Evolutionary conservation across 2,888 invertebrate species (phyloP).

Genomic region (Hypomecis atomaria): DNA sequence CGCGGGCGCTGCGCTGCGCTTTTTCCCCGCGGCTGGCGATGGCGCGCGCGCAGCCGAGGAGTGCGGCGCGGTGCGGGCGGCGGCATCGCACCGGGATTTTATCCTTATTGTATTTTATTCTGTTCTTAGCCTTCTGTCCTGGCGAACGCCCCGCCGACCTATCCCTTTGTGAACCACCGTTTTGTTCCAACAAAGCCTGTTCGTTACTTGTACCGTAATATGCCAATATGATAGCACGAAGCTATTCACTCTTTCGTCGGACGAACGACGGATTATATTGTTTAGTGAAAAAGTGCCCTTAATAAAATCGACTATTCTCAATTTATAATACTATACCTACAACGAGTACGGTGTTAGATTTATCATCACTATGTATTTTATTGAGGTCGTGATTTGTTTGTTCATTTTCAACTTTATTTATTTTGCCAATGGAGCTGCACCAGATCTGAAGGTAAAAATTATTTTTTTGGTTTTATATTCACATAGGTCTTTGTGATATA

Average conservation of each 20-base stretch:
- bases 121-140: conserved; percentile 71
- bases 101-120: conserved; percentile 79
- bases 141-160: conserved; percentile 65
- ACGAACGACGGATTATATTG: conserved; percentile 62
- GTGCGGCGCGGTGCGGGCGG: conserved; percentile 51
- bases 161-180: conserved; percentile 53
- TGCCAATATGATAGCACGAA: conserved; percentile 72
- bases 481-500: neutral
- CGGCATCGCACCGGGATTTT: conserved; percentile 62
- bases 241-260: conserved; percentile 53
- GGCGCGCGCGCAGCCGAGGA: conserved; percentile 45
- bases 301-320: conserved; percentile 46
- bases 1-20: conserved; percentile 30
- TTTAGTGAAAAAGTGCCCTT: conserved; percentile 66
- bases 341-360: conserved; percentile 21
- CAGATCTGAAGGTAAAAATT: conserved; percentile 72
- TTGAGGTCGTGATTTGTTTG: conserved; percentile 68
- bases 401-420: conserved; percentile 68
- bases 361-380: conserved; percentile 73
- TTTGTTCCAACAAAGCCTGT: conserved; percentile 58
- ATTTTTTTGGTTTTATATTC: conserved; percentile 16
- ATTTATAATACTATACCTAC: conserved; percentile 37
- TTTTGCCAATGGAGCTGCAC: conserved; percentile 63
- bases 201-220: conserved; percentile 48
- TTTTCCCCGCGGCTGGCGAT: conserved; percentile 35